These are phyloP conservation scores for Zonitis immaculata DNA, from an alignment of 2,888 invertebrate genomes.

Conservation along the genomic window DNA sequence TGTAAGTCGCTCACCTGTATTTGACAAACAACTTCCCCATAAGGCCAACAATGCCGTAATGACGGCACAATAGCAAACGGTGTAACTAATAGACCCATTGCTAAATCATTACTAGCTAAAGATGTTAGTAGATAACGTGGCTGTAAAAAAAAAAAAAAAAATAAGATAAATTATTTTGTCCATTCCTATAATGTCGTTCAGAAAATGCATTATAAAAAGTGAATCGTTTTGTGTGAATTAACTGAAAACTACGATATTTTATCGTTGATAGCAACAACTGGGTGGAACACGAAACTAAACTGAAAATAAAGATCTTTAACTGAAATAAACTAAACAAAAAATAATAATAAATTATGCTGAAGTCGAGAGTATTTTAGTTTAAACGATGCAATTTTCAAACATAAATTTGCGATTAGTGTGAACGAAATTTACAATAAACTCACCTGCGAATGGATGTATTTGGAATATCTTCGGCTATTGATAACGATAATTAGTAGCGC, in stretches of 20 bases:
- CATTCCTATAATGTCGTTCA: neutral
- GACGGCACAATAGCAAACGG: slow-evolving; percentile 82
- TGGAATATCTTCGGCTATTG: slow-evolving; percentile 77
- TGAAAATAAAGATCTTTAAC: neutral
- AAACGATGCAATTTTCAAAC: too few species aligned
- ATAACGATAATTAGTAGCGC: slow-evolving; percentile 75
- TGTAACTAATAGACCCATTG: slow-evolving; percentile 80
- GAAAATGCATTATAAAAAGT: slow-evolving; percentile 3
- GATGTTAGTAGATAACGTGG: slow-evolving; percentile 83
- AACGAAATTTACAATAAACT: too few species aligned
- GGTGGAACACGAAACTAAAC: neutral
- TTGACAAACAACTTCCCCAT: slow-evolving; percentile 84
- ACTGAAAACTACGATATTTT: neutral
- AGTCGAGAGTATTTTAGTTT: neutral
- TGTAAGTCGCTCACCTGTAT: slow-evolving; percentile 79
- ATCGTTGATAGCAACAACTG: neutral
- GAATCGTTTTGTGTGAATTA: neutral
- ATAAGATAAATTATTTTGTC: slow-evolving; percentile 6
- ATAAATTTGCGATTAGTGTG: too few species aligned
- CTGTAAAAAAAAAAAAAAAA: slow-evolving; percentile 61
- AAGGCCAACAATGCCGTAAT: slow-evolving; percentile 84
- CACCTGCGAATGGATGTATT: slow-evolving; percentile 86
- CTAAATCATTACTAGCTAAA: slow-evolving; percentile 79
- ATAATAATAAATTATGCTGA: too few species aligned
- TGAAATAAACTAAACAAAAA: neutral